These are phyloP conservation scores for Cyclargus thomasi DNA, from an alignment of 1,140 invertebrate species.

Conservation along the genomic window DNA sequence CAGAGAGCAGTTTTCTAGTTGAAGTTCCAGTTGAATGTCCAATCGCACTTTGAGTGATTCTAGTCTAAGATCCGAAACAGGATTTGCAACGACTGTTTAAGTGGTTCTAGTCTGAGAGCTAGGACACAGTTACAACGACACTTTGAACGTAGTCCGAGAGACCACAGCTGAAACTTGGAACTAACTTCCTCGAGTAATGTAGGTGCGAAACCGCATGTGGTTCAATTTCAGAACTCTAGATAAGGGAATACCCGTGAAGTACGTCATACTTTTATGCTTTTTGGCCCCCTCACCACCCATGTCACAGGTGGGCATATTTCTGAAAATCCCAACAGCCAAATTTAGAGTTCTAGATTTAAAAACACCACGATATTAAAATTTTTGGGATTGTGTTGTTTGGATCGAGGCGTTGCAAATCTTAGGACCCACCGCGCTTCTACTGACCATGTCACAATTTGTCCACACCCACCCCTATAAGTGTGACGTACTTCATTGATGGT, in stretches of 20 bases:
- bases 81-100: not conserved
- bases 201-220: not conserved
- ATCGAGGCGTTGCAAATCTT: too few species aligned
- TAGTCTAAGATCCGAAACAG: not conserved
- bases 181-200: not conserved
- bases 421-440: too few species aligned
- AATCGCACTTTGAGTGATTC: not conserved
- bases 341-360: too few species aligned
- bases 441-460: too few species aligned
- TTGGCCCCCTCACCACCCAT: too few species aligned
- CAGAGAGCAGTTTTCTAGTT: not conserved
- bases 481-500: too few species aligned
- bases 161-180: not conserved
- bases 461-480: too few species aligned
- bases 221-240: not conserved
- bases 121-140: not conserved
- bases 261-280: too few species aligned
- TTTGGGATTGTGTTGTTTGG: too few species aligned
- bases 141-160: not conserved
- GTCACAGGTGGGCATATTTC: too few species aligned
- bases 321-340: too few species aligned
- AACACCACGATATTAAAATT: too few species aligned
- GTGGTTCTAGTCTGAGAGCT: not conserved
- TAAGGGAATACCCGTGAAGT: not conserved
- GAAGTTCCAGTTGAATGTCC: not conserved